Conservation (phyloP, 2,797 vertebrate species). For the Spinus olivaceus region DNA sequence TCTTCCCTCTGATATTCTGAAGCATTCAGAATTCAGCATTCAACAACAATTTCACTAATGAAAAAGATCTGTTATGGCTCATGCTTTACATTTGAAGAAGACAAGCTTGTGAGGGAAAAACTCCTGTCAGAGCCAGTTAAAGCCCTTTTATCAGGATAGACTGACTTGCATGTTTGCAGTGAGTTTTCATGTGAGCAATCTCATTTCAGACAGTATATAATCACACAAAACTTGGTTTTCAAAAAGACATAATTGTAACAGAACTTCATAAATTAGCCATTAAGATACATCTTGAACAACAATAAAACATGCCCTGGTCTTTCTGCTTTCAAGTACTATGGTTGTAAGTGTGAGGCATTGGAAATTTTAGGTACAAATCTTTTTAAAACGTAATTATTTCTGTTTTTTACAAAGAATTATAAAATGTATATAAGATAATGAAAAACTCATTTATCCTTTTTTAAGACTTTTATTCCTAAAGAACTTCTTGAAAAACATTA, state of each 20-base stretch:
- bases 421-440: constrained; percentile 56
- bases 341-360: constrained; percentile 24
- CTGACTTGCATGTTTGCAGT: not conserved
- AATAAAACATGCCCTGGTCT: not conserved
- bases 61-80: not conserved
- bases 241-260: constrained; percentile 2
- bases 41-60: not conserved
- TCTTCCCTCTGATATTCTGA: not conserved
- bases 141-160: not conserved
- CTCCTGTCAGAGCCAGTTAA: not conserved
- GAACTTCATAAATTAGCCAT: not conserved
- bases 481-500: constrained; percentile 57
- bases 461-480: constrained; percentile 52
- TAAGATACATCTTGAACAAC: not conserved
- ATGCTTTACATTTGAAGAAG: not conserved
- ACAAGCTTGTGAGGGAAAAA: not conserved
- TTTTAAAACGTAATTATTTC: constrained; percentile 15
- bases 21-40: not conserved
- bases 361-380: constrained; percentile 9
- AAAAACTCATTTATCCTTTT: constrained; percentile 57
- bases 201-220: not conserved
- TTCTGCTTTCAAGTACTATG: constrained; percentile 63
- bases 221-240: not conserved
- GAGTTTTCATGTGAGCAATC: not conserved
- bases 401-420: constrained; percentile 59